Evolutionary conservation across 2,888 invertebrate species (phyloP).

Genomic region (Ophonus ardosiacus): DNA sequence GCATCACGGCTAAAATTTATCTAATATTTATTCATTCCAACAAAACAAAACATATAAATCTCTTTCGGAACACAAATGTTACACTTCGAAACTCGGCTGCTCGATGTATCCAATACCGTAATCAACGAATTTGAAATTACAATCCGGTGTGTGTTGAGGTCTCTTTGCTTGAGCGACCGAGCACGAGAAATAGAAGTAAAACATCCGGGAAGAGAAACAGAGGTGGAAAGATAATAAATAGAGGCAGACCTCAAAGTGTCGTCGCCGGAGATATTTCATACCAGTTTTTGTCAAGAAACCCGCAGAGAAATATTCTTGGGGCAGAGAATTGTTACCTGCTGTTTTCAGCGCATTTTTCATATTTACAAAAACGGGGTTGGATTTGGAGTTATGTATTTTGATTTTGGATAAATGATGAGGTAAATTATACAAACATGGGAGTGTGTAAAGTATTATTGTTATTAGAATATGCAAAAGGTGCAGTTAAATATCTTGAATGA

Average conservation of each 20-base stretch:
- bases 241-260: background rate
- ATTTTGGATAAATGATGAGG: background rate
- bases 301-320: background rate
- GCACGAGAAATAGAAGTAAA: background rate
- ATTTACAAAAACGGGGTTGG: no score
- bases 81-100: background rate
- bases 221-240: background rate
- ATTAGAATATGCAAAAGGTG: no score
- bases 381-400: background rate
- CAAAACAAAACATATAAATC: constrained; percentile 15
- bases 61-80: background rate
- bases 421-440: no score
- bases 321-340: background rate
- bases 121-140: background rate
- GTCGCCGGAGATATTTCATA: background rate
- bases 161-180: no score
- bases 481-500: no score
- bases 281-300: background rate
- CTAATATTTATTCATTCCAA: constrained; percentile 30
- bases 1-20: background rate
- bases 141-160: background rate
- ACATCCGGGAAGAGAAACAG: background rate
- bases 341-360: background rate
- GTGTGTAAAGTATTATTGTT: no score
- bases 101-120: background rate